Conservation (phyloP, 2,797 vertebrate species). For the Dicrostonyx torquatus region DNA sequence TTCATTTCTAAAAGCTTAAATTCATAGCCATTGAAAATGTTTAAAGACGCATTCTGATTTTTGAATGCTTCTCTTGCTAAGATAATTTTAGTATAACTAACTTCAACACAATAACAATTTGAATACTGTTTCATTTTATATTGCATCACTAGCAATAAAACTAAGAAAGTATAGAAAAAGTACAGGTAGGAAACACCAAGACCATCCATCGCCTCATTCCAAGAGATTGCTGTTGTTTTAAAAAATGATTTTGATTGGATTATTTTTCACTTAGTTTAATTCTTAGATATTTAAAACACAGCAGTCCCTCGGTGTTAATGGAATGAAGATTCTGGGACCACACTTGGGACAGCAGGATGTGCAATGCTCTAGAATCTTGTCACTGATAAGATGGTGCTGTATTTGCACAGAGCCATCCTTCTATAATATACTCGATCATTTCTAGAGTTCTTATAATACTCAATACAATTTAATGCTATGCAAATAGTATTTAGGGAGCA, state of each 20-base stretch:
- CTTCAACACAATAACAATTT: neutral
- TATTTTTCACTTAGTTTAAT: slow-evolving; percentile 29
- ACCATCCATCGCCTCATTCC: neutral
- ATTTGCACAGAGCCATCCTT: neutral
- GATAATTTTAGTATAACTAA: slow-evolving; percentile 6
- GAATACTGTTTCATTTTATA: neutral
- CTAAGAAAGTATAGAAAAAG: slow-evolving; percentile 18
- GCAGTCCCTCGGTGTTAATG: neutral
- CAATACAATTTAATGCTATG: neutral
- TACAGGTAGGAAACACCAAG: neutral
- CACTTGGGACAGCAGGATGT: neutral
- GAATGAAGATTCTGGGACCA: neutral
- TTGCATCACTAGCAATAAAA: slow-evolving; percentile 17
- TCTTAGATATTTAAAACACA: slow-evolving; percentile 15
- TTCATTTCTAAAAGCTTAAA: slow-evolving; percentile 21
- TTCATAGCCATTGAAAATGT: neutral
- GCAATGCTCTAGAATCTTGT: neutral
- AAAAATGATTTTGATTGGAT: neutral
- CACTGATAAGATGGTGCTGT: neutral
- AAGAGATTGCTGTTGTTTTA: slow-evolving; percentile 10
- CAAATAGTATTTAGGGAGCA: neutral
- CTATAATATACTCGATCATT: neutral
- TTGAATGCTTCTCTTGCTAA: slow-evolving; percentile 34
- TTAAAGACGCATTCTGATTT: slow-evolving; percentile 20
- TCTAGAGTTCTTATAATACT: neutral